A percentile compares a stretch with the other conserved stretches of the same genome.
Evolutionary conservation across 92 coral and sea anemone genomes (phyloP).

Genomic region (Zoanthus sociatus): DNA sequence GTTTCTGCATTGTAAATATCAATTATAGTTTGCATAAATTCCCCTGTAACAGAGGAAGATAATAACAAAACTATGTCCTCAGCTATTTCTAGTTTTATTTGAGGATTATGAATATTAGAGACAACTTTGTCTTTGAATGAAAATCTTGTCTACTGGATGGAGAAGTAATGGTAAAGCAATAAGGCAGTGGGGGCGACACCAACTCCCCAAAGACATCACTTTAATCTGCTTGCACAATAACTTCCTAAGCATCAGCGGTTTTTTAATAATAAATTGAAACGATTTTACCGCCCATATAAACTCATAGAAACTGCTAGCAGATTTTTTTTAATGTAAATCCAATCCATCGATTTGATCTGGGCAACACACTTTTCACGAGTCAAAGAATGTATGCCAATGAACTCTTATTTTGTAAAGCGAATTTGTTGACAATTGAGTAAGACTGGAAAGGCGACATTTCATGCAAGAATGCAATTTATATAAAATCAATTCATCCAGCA

Average conservation of each 20-base stretch:
- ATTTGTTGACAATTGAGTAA: neutral
- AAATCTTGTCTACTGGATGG: neutral
- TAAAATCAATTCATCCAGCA: neutral
- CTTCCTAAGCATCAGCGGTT: neutral
- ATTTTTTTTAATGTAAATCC: too few species aligned
- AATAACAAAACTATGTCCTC: neutral
- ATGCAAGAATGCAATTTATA: neutral
- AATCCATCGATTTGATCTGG: too few species aligned
- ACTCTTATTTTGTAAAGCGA: neutral
- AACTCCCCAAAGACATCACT: neutral
- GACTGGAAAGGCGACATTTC: neutral
- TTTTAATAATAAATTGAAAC: neutral
- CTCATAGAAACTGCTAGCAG: too few species aligned
- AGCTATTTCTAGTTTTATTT: neutral
- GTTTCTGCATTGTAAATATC: neutral
- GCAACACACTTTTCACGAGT: too few species aligned
- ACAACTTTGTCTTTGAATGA: neutral
- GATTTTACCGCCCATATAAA: too few species aligned
- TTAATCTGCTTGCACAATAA: neutral
- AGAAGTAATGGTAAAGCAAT: neutral
- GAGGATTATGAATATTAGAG: neutral
- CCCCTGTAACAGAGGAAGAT: constrained; percentile 1
- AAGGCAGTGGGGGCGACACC: neutral
- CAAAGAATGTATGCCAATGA: too few species aligned
- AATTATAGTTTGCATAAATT: neutral